Evolutionary conservation across 2,888 invertebrate species (phyloP).

Genomic region (Himalopsyche tibetana): DNA sequence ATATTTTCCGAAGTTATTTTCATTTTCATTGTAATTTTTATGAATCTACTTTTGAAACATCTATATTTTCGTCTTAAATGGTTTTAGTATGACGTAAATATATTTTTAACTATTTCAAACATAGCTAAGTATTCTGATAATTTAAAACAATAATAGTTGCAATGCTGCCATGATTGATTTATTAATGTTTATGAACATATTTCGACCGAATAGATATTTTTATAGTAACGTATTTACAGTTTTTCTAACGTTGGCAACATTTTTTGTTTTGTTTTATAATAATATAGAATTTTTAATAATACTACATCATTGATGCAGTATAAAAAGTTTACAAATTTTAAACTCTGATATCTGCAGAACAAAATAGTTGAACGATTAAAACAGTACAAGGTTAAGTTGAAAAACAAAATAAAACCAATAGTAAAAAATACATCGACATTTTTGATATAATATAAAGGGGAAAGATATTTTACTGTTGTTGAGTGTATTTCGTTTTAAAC

Average conservation of each 20-base stretch:
- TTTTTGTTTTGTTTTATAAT: not conserved
- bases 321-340: constrained; percentile 13
- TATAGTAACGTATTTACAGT: constrained; percentile 7
- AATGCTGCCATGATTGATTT: constrained; percentile 4
- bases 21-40: too few relatives aligned
- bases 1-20: too few relatives aligned
- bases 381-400: too few relatives aligned
- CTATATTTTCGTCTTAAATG: too few relatives aligned
- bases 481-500: too few relatives aligned
- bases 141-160: not conserved
- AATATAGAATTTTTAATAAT: not conserved
- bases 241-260: constrained; percentile 34
- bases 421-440: too few relatives aligned
- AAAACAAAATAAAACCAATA: too few relatives aligned
- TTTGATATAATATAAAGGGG: too few relatives aligned
- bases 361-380: not conserved
- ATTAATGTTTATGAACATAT: not conserved
- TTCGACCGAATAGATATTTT: constrained; percentile 4
- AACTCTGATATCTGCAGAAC: constrained; percentile 6
- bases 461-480: too few relatives aligned
- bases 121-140: not conserved
- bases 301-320: not conserved
- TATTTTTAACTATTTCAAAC: too few relatives aligned
- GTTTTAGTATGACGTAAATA: too few relatives aligned
- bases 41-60: too few relatives aligned